Conservation (phyloP, 2,797 vertebrate species). For the Triplophysa bombifrons region DNA sequence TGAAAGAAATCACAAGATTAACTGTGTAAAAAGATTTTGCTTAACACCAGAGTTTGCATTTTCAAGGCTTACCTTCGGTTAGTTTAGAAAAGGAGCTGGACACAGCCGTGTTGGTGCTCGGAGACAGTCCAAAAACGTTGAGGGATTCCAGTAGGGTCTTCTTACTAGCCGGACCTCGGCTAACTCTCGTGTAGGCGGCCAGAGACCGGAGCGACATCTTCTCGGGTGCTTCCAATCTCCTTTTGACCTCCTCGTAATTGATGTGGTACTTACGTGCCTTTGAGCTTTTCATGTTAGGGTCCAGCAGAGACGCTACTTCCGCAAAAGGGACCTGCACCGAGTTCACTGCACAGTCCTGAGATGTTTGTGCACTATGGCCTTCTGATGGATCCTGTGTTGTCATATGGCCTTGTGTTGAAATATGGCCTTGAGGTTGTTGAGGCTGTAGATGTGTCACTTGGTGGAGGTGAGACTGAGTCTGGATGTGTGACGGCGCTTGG, state of each 20-base stretch:
- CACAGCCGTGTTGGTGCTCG: conserved; percentile 81
- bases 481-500: conserved; percentile 49
- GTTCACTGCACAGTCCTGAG: conserved; percentile 45
- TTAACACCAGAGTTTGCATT: too few relatives aligned
- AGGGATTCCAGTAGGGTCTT: conserved; percentile 78
- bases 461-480: conserved; percentile 45
- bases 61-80: conserved; percentile 73
- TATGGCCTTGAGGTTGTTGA: conserved; percentile 33
- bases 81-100: conserved; percentile 84
- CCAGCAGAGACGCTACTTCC: conserved; percentile 80
- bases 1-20: conserved; percentile 47
- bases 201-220: conserved; percentile 83
- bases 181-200: conserved; percentile 82
- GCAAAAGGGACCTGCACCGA: conserved; percentile 76
- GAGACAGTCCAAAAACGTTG: conserved; percentile 75
- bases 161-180: conserved; percentile 83
- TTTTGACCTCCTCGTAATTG: conserved; percentile 80
- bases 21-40: too few relatives aligned
- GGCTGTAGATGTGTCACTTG: conserved; percentile 23
- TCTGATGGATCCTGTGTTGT: conserved; percentile 42
- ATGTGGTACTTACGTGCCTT: conserved; percentile 80
- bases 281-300: conserved; percentile 85
- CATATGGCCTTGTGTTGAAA: conserved; percentile 38
- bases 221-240: conserved; percentile 79
- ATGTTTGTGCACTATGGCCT: conserved; percentile 15